Percentiles rank a stretch among this genome's conserved stretches.
Conservation (phyloP, 2,113 vertebrate genomes). For the Lepus europaeus region DNA sequence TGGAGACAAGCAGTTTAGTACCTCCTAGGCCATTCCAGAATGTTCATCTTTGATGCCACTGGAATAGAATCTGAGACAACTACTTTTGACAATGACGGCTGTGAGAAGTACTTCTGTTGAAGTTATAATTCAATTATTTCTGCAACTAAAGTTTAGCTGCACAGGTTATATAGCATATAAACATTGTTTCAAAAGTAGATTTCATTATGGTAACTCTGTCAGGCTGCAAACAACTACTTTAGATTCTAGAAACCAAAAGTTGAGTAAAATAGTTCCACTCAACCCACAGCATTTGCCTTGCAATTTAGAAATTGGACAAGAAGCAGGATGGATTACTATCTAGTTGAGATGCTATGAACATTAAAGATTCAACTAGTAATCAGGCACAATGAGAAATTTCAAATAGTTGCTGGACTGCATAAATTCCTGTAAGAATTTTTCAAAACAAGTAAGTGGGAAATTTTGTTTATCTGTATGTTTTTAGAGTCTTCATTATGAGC, state of each 20-base stretch:
- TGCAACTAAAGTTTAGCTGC: neutral
- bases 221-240: slow-evolving; percentile 9
- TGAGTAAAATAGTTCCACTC: slow-evolving; percentile 9
- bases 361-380: slow-evolving; percentile 9
- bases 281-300: neutral
- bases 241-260: slow-evolving; percentile 10
- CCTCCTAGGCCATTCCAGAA: neutral
- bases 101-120: neutral
- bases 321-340: neutral
- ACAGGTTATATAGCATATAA: neutral
- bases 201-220: slow-evolving; percentile 27
- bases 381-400: neutral
- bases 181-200: slow-evolving; percentile 34
- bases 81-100: slow-evolving; percentile 19
- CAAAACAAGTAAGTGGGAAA: neutral
- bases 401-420: neutral
- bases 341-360: neutral
- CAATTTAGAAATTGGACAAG: neutral
- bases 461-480: neutral
- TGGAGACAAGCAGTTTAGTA: neutral
- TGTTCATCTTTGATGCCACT: neutral
- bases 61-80: neutral
- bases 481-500: neutral
- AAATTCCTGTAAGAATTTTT: neutral
- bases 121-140: slow-evolving; percentile 36